Conservation (phyloP, 2,113 vertebrate species). For the Chrysochloris asiatica region DNA sequence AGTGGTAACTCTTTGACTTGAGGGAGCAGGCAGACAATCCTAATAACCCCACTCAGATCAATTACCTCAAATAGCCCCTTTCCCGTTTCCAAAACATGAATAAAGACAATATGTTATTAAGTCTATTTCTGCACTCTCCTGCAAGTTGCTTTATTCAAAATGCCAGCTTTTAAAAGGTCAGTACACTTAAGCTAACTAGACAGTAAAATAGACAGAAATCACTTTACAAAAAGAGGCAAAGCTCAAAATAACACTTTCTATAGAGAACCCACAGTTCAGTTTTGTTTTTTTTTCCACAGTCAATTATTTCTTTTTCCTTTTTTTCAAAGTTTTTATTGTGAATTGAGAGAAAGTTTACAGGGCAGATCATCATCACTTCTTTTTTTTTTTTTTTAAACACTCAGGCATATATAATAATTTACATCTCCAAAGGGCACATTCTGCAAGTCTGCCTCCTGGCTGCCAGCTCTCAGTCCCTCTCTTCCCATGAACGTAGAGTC, state of each 20-base stretch:
- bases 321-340: no score
- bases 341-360: no score
- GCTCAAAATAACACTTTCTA: conserved; percentile 81
- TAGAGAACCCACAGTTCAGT: conserved; percentile 82
- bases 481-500: no score
- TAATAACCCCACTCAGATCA: conserved; percentile 43
- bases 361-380: no score
- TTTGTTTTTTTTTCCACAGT: no score
- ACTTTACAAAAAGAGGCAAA: conserved; percentile 78
- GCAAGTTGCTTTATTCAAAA: conserved; percentile 87
- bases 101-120: conserved; percentile 71
- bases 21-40: conserved; percentile 41
- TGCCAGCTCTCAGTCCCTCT: no score
- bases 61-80: conserved; percentile 69
- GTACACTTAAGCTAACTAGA: conserved; percentile 76
- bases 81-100: conserved; percentile 65
- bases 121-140: conserved; percentile 78
- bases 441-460: no score
- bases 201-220: conserved; percentile 82
- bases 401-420: no score
- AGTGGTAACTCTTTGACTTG: neutral
- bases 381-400: no score
- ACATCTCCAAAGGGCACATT: no score
- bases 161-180: conserved; percentile 77
- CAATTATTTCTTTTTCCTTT: no score